phyloP scores from a whole-genome alignment of 2,888 invertebrate species.

The Catocala nupta region DNA sequence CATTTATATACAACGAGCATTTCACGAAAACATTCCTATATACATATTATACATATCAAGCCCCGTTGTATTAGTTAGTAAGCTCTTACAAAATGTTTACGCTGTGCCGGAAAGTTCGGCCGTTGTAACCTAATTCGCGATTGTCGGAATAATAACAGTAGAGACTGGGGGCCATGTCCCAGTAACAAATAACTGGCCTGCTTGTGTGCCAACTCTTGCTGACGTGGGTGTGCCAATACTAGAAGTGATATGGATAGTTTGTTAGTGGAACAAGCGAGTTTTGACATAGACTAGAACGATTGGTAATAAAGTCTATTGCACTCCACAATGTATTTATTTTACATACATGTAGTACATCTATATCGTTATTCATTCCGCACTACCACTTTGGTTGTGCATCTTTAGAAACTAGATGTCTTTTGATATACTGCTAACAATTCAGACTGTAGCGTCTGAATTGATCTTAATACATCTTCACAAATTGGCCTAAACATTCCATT shows the following conservation, averaged over 20 bases:
- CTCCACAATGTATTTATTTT: background rate
- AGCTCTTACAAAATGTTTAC: slow-evolving; percentile 30
- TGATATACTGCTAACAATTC: no score
- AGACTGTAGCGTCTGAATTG: no score
- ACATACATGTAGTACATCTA: background rate
- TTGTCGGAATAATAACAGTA: slow-evolving; percentile 23
- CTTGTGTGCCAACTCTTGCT: slow-evolving; percentile 9
- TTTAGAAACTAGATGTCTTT: no score
- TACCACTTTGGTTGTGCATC: background rate
- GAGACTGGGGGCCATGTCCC: slow-evolving; percentile 21
- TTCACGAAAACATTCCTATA: background rate
- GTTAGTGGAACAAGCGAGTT: background rate
- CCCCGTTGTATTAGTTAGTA: slow-evolving; percentile 7
- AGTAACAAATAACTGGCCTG: slow-evolving; percentile 34
- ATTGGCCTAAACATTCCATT: no score
- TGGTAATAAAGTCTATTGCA: background rate
- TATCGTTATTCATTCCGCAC: background rate
- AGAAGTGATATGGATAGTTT: slow-evolving; percentile 10
- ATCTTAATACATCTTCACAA: no score
- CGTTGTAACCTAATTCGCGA: slow-evolving; percentile 22
- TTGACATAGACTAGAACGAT: background rate
- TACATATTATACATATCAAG: background rate
- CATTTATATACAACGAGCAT: background rate
- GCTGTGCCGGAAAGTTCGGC: slow-evolving; percentile 16
- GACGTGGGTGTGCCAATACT: background rate